Evolutionary conservation across 2,797 vertebrate species (phyloP).

Genomic region (Cryptoblepharus egeriae): DNA sequence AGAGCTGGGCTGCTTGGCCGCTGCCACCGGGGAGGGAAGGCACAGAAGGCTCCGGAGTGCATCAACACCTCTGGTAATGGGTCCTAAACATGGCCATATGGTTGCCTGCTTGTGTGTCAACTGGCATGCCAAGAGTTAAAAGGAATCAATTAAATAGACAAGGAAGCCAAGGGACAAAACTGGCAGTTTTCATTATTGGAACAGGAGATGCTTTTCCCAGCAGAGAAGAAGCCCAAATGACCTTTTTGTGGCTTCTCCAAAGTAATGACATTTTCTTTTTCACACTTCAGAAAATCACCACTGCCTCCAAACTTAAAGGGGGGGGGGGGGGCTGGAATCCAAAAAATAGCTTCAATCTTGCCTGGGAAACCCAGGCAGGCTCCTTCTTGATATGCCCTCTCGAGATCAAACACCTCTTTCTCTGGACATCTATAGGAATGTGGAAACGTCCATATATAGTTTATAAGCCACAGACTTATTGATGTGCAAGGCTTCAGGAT

Average conservation of each 20-base stretch:
- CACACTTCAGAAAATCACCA: not conserved
- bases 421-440: no score
- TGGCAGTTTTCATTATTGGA: constrained; percentile 68
- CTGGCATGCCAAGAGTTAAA: constrained; percentile 43
- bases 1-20: constrained; percentile 59
- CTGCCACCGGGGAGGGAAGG: constrained; percentile 29
- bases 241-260: constrained; percentile 53
- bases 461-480: no score
- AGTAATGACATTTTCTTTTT: constrained; percentile 64
- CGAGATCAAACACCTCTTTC: no score
- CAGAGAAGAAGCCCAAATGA: constrained; percentile 45
- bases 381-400: no score
- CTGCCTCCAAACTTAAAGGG: constrained; percentile 6
- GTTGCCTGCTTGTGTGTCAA: constrained; percentile 51
- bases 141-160: constrained; percentile 44
- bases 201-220: constrained; percentile 34
- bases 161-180: constrained; percentile 47
- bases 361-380: no score
- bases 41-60: not conserved
- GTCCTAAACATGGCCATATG: constrained; percentile 29
- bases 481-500: no score
- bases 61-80: not conserved
- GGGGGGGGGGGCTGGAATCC: not conserved
- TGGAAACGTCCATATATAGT: no score
- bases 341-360: not conserved